These are phyloP conservation scores for Eurois occulta DNA, from an alignment of 2,888 invertebrate species.

Conservation along the genomic window DNA sequence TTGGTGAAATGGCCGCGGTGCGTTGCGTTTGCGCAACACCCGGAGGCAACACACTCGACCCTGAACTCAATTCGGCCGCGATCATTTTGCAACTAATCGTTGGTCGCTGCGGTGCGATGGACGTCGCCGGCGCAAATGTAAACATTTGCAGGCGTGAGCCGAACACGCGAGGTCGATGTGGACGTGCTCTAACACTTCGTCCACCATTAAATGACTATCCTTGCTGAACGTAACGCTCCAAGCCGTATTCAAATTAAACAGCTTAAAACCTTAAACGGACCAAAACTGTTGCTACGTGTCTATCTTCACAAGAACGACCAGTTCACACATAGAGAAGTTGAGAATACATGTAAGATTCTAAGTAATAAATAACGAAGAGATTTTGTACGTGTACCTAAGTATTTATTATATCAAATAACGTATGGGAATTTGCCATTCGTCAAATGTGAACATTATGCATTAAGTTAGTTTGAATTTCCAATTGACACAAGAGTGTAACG, in stretches of 20 bases:
- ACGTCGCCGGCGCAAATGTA: conserved; percentile 88
- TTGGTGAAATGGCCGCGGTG: conserved; percentile 72
- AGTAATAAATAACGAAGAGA: conserved; percentile 6
- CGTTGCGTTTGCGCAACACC: conserved; percentile 85
- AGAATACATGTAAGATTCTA: not conserved
- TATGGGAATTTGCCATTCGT: conserved; percentile 22
- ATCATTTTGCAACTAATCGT: conserved; percentile 90
- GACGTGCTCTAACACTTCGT: conserved; percentile 83
- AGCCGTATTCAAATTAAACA: conserved; percentile 60
- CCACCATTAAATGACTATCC: conserved; percentile 73
- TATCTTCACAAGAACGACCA: conserved; percentile 22
- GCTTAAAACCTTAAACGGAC: conserved; percentile 40
- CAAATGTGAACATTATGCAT: conserved; percentile 30
- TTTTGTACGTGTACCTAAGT: conserved; percentile 17
- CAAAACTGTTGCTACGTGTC: conserved; percentile 31
- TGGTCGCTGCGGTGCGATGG: conserved; percentile 80
- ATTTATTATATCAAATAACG: conserved; percentile 37
- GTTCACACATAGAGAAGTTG: conserved; percentile 16
- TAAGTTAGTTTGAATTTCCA: conserved; percentile 32
- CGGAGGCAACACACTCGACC: conserved; percentile 88
- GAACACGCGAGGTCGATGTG: conserved; percentile 84
- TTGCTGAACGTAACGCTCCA: conserved; percentile 67
- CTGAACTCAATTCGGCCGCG: conserved; percentile 89
- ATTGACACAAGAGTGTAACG: conserved; percentile 34
- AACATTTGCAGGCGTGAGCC: conserved; percentile 89